Base-by-base conservation (phyloP, 2,888 invertebrate species). In the Lepas anatifera region DNA sequence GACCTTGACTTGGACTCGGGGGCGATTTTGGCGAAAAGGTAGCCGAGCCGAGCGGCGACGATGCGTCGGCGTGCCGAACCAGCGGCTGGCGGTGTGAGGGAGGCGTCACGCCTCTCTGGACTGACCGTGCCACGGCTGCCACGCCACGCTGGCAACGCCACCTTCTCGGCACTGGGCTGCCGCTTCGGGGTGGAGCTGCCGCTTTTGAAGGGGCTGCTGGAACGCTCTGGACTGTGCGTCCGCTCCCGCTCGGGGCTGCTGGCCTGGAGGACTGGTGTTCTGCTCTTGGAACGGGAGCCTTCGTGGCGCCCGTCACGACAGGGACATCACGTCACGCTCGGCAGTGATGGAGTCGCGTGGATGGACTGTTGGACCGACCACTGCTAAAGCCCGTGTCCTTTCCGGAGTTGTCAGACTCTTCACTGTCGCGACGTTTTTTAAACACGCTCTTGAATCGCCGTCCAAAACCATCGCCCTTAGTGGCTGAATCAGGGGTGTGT, bases 351-450 rank as follows among this genome's bases (percentile, higher is more conserved):
- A 32, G 58, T 58, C 58, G 35, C 58, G 58, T 4, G 48, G n/a
- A 48, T n/a, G 58, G 58, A 11, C 58, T 58, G 58, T 58, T 58
- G 58, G 58, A 58, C 8, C 58, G 58, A 22, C 58, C 58, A 10
- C 58, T 58, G 35, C 58, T 58, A 35, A 58, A 58, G 35, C 58
- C 58, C 35, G 58, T 58, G 35, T 58, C 58, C 58, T 58, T 58
- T 32, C 58, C 58, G 8, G 58, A 58, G 35, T 58, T 58, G 58
- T 58, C 58, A 18, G 58, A 58, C 58, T 58, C 58, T 22, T 58
- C 58, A 22, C 58, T 58, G 58, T 58, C 58, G 35, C 58, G 58
- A 1, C 58, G 58, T 32, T 29, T 58, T 6, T 58, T 58, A 35
- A 58, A 58, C 22, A 58, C 8, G 58, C 35, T 32, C 32, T 35